Evolutionary conservation across 2,888 invertebrate genomes (phyloP).

Genomic region (Allophyes oxyacanthae): DNA sequence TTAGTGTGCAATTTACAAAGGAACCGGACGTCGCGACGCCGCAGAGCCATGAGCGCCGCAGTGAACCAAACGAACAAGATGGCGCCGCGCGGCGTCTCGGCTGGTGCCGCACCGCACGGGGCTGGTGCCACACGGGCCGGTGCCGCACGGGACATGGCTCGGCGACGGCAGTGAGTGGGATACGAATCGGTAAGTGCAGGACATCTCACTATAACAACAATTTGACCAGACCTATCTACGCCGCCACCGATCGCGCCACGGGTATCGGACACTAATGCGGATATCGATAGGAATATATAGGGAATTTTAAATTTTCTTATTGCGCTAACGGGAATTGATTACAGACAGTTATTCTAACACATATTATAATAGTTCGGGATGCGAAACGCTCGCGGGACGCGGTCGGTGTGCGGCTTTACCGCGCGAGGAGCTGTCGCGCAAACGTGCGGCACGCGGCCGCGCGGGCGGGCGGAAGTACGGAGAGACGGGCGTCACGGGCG

Average conservation of each 20-base stretch:
- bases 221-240: too few relatives aligned
- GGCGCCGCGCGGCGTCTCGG: too few relatives aligned
- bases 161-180: constrained; percentile 8
- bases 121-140: too few relatives aligned
- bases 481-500: neutral
- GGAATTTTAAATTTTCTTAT: constrained; percentile 37
- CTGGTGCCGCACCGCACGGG: too few relatives aligned
- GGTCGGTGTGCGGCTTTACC: neutral
- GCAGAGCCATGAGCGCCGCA: too few relatives aligned
- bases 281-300: constrained; percentile 27
- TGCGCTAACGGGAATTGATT: constrained; percentile 52
- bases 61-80: too few relatives aligned
- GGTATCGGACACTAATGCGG: constrained; percentile 32
- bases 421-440: too few relatives aligned
- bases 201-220: too few relatives aligned
- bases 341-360: constrained; percentile 51
- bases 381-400: constrained; percentile 20
- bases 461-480: too few relatives aligned
- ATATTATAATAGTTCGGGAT: constrained; percentile 18
- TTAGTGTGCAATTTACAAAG: constrained; percentile 57
- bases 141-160: too few relatives aligned
- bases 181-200: constrained; percentile 15
- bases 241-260: constrained; percentile 18
- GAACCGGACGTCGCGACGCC: constrained; percentile 34
- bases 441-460: too few relatives aligned